Base-by-base conservation (phyloP, 1,140 invertebrate genomes). In the Tribolium castaneum region DNA sequence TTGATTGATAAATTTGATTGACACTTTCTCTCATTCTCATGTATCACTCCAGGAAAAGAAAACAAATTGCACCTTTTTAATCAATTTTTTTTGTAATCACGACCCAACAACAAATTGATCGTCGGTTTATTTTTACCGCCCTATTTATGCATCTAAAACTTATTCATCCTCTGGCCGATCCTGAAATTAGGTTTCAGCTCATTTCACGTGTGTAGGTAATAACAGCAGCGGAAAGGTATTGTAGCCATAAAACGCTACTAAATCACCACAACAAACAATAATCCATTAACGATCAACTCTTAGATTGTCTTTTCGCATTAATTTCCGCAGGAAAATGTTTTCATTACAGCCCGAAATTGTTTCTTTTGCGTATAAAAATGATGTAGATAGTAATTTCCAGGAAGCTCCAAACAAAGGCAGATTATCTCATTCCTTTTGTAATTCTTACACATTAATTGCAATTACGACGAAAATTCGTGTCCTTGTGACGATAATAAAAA, bases 271-370 rank as follows among this genome's bases (percentile, higher is more conserved):
- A 19, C 16, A 19, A 19, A 62, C 56, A 62, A 62, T 62, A 22
- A 62, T 62, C 56, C 22, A 25, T 30, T 30, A 62, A 2, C 13
- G 56, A 62, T 62, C 16, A 19, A 19, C 16, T 19, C 2, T 19
- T 19, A 19, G 2, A 19, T 19, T 19, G 16, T 19, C 16, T 19
- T 19, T 19, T 19, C 16, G 16, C 16, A 19, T 22, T 62, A 62
- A 62, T 30, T 30, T 30, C 25, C 25, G 25, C 5, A 30, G 6
- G 25, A 30, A 30, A 30, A 62, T 62, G 30, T 62, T 62, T 62
- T 62, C 56, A n/a, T 62, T 62, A 25, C 12, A 19, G 52, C 12
- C 16, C 16, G 52, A 56, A 56, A 56, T 56, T 56, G 52, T 56
- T 56, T 56, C 52, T 30, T 62, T 62, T 30, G 25, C 3, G 25